Conservation (phyloP, 2,797 vertebrate species). For the Falco cherrug region DNA sequence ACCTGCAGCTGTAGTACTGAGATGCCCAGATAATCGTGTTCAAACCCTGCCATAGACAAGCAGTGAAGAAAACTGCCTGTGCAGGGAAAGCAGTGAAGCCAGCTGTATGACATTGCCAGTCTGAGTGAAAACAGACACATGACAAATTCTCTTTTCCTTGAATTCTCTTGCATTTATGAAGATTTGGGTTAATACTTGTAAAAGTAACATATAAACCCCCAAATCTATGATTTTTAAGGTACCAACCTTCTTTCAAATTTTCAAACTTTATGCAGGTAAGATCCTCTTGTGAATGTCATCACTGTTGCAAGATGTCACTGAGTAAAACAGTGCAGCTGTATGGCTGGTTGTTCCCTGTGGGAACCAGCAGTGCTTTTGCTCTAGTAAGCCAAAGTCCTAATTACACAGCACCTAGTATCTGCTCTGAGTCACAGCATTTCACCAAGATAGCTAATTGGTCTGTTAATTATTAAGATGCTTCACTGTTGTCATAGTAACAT, state of each 20-base stretch:
- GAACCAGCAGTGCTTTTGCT: constrained; percentile 73
- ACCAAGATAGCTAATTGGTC: constrained; percentile 82
- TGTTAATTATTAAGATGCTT: constrained; percentile 87
- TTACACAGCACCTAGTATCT: constrained; percentile 80
- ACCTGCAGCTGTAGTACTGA: background rate
- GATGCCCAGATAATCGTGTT: background rate
- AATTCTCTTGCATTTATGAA: background rate
- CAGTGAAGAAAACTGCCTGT: background rate
- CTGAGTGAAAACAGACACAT: background rate
- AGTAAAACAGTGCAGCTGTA: constrained; percentile 65
- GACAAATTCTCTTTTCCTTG: background rate
- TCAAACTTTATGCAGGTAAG: background rate
- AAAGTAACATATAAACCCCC: background rate
- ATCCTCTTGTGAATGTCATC: background rate
- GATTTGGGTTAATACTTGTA: background rate
- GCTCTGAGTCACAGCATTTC: constrained; percentile 76
- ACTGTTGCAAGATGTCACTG: background rate
- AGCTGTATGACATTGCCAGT: background rate
- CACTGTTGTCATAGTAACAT: constrained; percentile 83
- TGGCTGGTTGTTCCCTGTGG: constrained; percentile 39
- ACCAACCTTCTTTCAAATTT: background rate
- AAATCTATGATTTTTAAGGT: background rate
- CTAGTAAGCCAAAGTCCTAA: constrained; percentile 79
- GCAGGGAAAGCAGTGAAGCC: background rate
- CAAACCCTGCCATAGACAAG: background rate